Base-by-base conservation (phyloP, 2,888 invertebrate genomes). In the Archips xylosteana region DNA sequence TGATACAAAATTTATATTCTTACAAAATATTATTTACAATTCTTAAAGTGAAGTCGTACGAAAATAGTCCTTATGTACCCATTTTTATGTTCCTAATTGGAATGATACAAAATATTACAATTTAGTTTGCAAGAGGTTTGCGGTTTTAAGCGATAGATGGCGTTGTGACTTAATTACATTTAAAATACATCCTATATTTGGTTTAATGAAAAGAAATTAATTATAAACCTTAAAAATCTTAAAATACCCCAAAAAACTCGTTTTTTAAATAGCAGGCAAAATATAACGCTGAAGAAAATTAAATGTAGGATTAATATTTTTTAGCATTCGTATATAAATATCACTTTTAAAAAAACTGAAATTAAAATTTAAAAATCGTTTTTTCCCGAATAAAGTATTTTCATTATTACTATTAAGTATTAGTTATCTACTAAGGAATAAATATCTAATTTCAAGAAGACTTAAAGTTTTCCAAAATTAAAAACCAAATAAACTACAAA, bases 1-100 rank as follows among this genome's bases (percentile, higher is more conserved):
- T 75, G 79, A 87, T 88, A 90, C 87, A 92, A 92, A 92, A 90
- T 85, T 23, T 82, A 79, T 73, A 61, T 60, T 76, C 83, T 85
- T 88, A 87, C 75, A 80, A 76, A 75, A 75, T 85, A 87, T 79
- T 92, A 92, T 92, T 86, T 92, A 92, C 91, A 91, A 80, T 76
- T 75, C 73, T 76, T 82, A 79, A 75, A 75, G 80, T 84, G 82
- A 80, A 83, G 79, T 85, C 83, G 78, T 86, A 84, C 75, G 83
- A 87, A 85, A 86, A 83, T 83, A 81, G 79, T 87, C 87, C 82
- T 82, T 84, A 80, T 79, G 79, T 78, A 85, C 87, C 86, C 80
- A 78, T 78, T 74, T 77, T 77, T 79, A 77, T 77, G 77, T 79
- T 82, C 80, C 74, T 81, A 79, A 81, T 80, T 83, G 83, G 85